A percentile compares a stretch with the other conserved stretches of the same genome.
Evolutionary conservation across 2,113 vertebrate genomes (phyloP).

Genomic region (Arenaria interpres): DNA sequence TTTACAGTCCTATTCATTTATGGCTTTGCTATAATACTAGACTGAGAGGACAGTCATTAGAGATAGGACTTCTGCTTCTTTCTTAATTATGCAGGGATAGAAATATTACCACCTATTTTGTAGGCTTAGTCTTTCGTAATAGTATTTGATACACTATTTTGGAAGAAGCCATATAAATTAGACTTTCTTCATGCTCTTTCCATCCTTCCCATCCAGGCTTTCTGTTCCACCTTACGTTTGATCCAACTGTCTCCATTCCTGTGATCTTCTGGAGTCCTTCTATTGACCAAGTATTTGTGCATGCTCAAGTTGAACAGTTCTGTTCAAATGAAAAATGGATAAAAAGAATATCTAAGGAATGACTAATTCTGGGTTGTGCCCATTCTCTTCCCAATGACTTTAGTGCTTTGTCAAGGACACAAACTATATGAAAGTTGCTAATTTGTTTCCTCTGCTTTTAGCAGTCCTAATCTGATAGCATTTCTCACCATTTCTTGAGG

Average conservation of each 20-base stretch:
- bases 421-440: neutral
- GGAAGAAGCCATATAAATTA: neutral
- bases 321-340: neutral
- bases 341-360: neutral
- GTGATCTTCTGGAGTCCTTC: neutral
- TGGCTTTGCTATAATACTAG: neutral
- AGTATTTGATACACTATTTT: neutral
- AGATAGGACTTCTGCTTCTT: neutral
- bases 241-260: neutral
- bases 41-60: neutral
- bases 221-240: neutral
- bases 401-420: neutral
- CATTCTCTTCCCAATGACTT: neutral
- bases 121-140: neutral
- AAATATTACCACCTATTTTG: neutral
- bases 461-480: neutral
- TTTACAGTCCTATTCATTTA: neutral
- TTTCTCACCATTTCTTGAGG: neutral
- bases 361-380: neutral
- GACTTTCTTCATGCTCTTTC: neutral
- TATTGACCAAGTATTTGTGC: neutral
- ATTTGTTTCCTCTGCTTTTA: neutral
- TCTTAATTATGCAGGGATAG: neutral
- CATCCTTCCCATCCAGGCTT: neutral
- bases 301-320: neutral